These are phyloP conservation scores for Scomber scombrus DNA, from an alignment of 2,113 vertebrate species.

Conservation along the genomic window DNA sequence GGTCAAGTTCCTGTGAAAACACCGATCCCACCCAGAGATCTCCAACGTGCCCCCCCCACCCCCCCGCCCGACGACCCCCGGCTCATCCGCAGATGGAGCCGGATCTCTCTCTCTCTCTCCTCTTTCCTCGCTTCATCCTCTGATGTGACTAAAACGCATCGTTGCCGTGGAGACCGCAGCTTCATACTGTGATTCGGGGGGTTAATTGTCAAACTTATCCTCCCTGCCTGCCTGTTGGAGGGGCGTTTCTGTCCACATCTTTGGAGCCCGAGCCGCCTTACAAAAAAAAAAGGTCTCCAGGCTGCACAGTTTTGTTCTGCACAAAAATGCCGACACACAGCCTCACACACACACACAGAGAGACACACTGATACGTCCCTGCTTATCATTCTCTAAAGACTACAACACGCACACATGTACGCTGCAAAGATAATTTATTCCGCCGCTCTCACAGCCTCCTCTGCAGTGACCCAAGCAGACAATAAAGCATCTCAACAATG, in stretches of 20 bases:
- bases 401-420: slow-evolving; percentile 31
- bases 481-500: slow-evolving; percentile 88
- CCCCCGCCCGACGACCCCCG: slow-evolving; percentile 2
- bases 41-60: slow-evolving; percentile 19
- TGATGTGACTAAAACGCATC: slow-evolving; percentile 45
- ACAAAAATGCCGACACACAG: slow-evolving; percentile 65
- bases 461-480: slow-evolving; percentile 85
- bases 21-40: slow-evolving; percentile 67
- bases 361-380: slow-evolving; percentile 15
- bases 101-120: slow-evolving; percentile 34
- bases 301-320: slow-evolving; percentile 1
- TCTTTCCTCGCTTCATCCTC: slow-evolving; percentile 15
- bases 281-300: neutral
- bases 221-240: neutral
- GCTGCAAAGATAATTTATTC: slow-evolving; percentile 79
- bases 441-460: slow-evolving; percentile 85
- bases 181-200: slow-evolving; percentile 26
- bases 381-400: slow-evolving; percentile 68
- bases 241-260: neutral
- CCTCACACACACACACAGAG: slow-evolving; percentile 20
- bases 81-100: slow-evolving; percentile 57
- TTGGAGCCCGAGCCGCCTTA: neutral
- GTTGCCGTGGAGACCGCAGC: slow-evolving; percentile 56
- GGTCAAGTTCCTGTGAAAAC: slow-evolving; percentile 80
- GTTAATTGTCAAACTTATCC: slow-evolving; percentile 34